phyloP scores from a whole-genome alignment of 2,113 vertebrate genomes.

The Castor canadensis region DNA sequence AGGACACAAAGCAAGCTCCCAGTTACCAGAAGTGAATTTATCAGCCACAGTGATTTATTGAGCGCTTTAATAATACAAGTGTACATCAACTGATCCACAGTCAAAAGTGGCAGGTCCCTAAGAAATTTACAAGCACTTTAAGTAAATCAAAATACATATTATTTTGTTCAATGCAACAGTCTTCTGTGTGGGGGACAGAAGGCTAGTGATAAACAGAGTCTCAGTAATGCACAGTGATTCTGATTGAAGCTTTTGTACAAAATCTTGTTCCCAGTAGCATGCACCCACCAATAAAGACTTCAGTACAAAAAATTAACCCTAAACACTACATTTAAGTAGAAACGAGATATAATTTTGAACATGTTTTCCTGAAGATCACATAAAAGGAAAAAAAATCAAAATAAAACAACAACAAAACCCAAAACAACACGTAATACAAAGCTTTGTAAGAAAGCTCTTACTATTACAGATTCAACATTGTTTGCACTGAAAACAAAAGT shows the following conservation, averaged over 20 bases:
- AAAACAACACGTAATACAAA: constrained; percentile 89
- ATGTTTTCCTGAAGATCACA: constrained; percentile 84
- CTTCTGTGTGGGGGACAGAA: constrained; percentile 90
- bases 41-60: constrained; percentile 99
- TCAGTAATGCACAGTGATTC: constrained; percentile 91
- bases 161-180: constrained; percentile 92
- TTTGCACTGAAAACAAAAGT: constrained; percentile 90
- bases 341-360: constrained; percentile 91
- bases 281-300: constrained; percentile 94
- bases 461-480: constrained; percentile 90
- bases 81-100: constrained; percentile 97
- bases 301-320: constrained; percentile 90
- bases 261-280: constrained; percentile 94
- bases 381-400: constrained; percentile 78
- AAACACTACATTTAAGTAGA: constrained; percentile 89
- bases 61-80: constrained; percentile 99
- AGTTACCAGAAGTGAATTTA: constrained; percentile 77
- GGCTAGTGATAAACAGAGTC: constrained; percentile 90
- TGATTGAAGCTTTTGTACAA: constrained; percentile 91
- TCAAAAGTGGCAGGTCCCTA: constrained; percentile 95
- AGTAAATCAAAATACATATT: constrained; percentile 95
- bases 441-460: constrained; percentile 93
- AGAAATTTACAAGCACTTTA: constrained; percentile 98
- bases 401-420: constrained; percentile 56
- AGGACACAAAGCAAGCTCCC: constrained; percentile 48